Base-by-base conservation (phyloP, 2,797 vertebrate species). In the Liparis tanakae region DNA sequence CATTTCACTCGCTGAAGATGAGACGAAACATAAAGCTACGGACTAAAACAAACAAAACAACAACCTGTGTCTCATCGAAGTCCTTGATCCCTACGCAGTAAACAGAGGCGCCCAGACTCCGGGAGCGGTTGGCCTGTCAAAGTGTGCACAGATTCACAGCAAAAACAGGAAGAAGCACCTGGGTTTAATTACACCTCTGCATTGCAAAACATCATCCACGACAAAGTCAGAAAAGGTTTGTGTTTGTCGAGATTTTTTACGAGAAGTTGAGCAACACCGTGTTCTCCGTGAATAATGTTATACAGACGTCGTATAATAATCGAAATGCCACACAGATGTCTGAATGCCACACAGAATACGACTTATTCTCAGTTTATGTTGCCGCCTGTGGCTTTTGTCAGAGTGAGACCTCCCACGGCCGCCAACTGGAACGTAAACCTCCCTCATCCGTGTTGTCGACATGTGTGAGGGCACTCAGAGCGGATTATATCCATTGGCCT, bases 71-170 rank as follows among this genome's bases (percentile, higher is more conserved):
- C 87, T 99, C 98, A 67, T 99, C 98, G 95, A 99, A 99, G 92
- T 99, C 98, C 79, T 99, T 99, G 87, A 99, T 98, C 0, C 98
- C 98, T 6, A 99, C 97, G 5, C 98, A 99, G 80, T 99, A 99
- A 15, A 99, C 97, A 0, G 97, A 95, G 10, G 98, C 98, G 43
- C 98, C 98, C 65, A 99, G 92, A 72, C 96, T 97, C 44, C 98
- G 93, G 0, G 98, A 99, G 64, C 97, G 96, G 83, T 99, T 98
- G 2, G 98, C 98, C 98, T 99, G 89, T 85, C 64, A 85, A 85
- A 77, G 72, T 90, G 81, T 69, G 50, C 75, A 85, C 58, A 89
- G 64, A 89, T 68, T 81, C 75, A 87, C 34, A 80, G 55, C 50
- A 79, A 83, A 89, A 89, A 88, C 82, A 90, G 70, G 78, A 90